phyloP scores from a whole-genome alignment of 2,888 invertebrate species.

The Nomada hirtipes region DNA sequence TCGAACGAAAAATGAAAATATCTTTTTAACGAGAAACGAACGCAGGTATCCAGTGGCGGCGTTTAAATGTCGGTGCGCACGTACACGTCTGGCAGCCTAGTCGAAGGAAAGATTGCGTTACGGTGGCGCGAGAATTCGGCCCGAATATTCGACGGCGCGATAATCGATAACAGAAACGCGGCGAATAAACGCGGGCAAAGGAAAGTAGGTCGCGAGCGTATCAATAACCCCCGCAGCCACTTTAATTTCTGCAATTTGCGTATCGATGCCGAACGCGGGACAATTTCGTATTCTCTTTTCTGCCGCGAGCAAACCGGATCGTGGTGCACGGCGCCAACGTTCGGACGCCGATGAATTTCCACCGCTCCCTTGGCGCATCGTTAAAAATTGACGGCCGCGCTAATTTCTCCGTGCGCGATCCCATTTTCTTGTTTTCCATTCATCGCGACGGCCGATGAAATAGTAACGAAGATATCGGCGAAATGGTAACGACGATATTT shows the following conservation, averaged over 20 bases:
- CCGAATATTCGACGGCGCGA: slow-evolving; percentile 19
- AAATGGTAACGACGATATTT: too few relatives aligned
- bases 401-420: neutral
- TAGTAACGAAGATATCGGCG: too few relatives aligned
- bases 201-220: slow-evolving; percentile 27
- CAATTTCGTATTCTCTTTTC: slow-evolving; percentile 22
- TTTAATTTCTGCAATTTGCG: slow-evolving; percentile 41
- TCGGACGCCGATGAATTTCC: neutral
- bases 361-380: neutral
- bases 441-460: too few relatives aligned
- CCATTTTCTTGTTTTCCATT: neutral
- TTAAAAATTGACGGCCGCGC: neutral
- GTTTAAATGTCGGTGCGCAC: neutral
- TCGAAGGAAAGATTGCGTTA: slow-evolving; percentile 17
- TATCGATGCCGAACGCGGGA: slow-evolving; percentile 28
- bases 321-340: neutral
- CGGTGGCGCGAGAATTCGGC: neutral
- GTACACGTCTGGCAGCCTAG: neutral
- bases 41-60: neutral
- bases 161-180: slow-evolving; percentile 40
- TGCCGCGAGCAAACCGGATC: neutral
- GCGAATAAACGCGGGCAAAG: slow-evolving; percentile 31
- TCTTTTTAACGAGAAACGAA: slow-evolving; percentile 3
- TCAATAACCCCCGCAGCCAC: slow-evolving; percentile 34
- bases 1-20: neutral